Evolutionary conservation across 1,140 invertebrate species (phyloP), one percentile per base, ranked within the genome.

Genomic region (Arctopsyche grandis): DNA sequence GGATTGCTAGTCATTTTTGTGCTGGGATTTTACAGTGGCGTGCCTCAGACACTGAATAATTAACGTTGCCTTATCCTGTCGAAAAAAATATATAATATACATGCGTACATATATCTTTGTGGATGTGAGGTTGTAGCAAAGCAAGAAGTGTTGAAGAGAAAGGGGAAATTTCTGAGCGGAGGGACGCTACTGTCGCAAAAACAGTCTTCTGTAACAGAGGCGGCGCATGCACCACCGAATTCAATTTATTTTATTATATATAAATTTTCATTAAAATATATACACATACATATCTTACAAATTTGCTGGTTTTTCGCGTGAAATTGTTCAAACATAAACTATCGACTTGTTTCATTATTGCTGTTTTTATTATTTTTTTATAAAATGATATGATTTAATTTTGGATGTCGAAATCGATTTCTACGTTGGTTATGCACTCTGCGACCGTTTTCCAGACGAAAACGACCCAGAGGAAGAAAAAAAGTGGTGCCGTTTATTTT

Each of bases 151-250:
- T 74, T n/a, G 74, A 60, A 76, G 80, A 46, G 71, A 79, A 74
- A 56, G 71, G 79, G 44, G 60, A 79, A 75, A 60, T 22, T 69
- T 44, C 74, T 78, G 75, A 71, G 75, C 56, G 81, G 77, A 77
- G 77, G 74, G 77, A 81, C 71, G 77, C 76, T 71, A 69, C 79
- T 70, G 76, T 79, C 70, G 81, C 81, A 82, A 82, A 82, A 82
- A 82, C 79, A 63, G 48, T 44, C 80, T 63, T 69, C 48, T 4
- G 16, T 58, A 38, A 10, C 78, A 81, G 78, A 26, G 81, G 63
- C 76, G 78, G 48, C 74, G 44, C 80, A 73, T 71, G 22, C 48
- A 12, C 60, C 12, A 16, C 60, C 5, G 1, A 16, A 38, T 38
- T n/a, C 16, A 38, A 70, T 70, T 70, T 38, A 29, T 70, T 70